These are phyloP conservation scores for Macroglossus sobrinus DNA, from an alignment of 2,113 vertebrate genomes.

Conservation along the genomic window DNA sequence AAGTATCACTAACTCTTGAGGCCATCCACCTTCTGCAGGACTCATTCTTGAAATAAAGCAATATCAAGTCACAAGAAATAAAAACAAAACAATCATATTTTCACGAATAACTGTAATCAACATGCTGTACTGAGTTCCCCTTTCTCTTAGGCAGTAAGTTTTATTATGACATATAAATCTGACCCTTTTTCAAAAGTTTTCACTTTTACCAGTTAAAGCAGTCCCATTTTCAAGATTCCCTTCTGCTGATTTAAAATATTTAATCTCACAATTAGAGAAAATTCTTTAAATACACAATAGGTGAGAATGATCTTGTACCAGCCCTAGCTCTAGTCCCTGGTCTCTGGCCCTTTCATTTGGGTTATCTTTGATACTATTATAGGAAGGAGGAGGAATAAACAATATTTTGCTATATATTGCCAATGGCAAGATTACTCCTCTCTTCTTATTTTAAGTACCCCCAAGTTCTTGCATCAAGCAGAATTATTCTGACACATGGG, in stretches of 20 bases:
- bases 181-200: background rate
- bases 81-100: background rate
- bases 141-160: background rate
- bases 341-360: background rate
- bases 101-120: background rate
- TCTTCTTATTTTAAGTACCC: background rate
- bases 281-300: background rate
- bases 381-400: background rate
- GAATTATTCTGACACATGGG: background rate
- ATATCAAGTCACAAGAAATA: background rate
- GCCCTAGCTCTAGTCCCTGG: background rate
- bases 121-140: background rate
- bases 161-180: background rate
- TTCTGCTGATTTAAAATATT: background rate
- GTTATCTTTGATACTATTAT: background rate
- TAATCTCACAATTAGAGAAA: background rate
- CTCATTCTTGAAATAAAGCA: background rate
- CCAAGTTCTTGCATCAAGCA: background rate
- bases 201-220: background rate
- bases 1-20: background rate
- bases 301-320: background rate
- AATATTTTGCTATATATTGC: background rate
- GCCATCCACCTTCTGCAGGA: background rate
- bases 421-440: background rate
- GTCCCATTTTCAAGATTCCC: background rate